A percentile compares a stretch with the other conserved stretches of the same genome.
Evolutionary conservation across 1,140 invertebrate species (phyloP).

Genomic region (Drosophila orosa): DNA sequence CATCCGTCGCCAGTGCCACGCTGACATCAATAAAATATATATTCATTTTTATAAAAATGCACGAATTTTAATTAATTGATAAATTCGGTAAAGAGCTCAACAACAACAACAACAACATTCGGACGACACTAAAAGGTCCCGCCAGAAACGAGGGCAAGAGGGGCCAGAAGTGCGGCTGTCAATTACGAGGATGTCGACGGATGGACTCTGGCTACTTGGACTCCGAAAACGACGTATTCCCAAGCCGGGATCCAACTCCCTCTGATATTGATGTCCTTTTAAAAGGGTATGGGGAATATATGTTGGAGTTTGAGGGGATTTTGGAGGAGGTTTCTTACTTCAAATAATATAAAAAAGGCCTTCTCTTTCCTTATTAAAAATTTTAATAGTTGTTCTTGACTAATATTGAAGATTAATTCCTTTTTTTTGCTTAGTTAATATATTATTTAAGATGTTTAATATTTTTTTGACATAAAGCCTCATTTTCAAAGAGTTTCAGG

Average conservation of each 20-base stretch:
- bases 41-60: slow-evolving; percentile 78
- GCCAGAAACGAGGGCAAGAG: slow-evolving; percentile 2
- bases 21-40: slow-evolving; percentile 62
- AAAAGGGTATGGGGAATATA: neutral
- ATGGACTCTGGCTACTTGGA: slow-evolving; percentile 40
- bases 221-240: slow-evolving; percentile 22
- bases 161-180: slow-evolving; percentile 70
- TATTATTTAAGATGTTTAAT: too few species aligned
- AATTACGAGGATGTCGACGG: slow-evolving; percentile 70
- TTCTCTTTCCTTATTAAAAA: neutral
- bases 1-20: slow-evolving; percentile 34
- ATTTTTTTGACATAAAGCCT: too few species aligned
- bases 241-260: slow-evolving; percentile 15
- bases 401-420: neutral
- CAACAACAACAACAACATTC: slow-evolving; percentile 14
- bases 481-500: too few species aligned
- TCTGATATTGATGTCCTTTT: neutral
- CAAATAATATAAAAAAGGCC: neutral
- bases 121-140: slow-evolving; percentile 32
- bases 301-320: neutral
- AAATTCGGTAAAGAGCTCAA: slow-evolving; percentile 75
- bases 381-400: neutral
- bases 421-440: too few species aligned
- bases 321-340: accelerated
- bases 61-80: slow-evolving; percentile 83